Base-by-base conservation (phyloP, 1,140 invertebrate species). In the Carcinoscorpius rotundicauda region DNA sequence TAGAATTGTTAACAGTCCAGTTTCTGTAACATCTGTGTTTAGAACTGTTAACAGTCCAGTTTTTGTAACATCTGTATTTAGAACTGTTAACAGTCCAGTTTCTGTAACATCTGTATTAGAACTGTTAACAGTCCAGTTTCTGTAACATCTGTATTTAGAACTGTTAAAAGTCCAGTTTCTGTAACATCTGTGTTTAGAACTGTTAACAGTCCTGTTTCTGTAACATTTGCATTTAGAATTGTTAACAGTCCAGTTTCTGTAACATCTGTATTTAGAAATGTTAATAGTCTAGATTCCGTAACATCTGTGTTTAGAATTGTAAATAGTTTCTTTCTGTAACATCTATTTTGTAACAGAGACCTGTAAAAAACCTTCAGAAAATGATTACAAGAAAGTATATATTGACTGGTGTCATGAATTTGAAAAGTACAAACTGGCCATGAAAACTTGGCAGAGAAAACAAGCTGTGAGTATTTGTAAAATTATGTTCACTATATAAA, bases 391-490 rank as follows among this genome's bases (percentile, higher is more conserved):
- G 76, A 93, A 93, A 80, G 90, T 95, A 61, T 95, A 96, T 76
- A 91, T 91, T 52, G 91, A 95, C 76, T 96, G 93, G 93, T 95
- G 92, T 78, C 89, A 94, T 75, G 91, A 95, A 76, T 95, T 96
- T 77, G 91, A 95, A 77, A 95, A 93, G 76, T 96, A 95, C 76
- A 95, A 96, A 80, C 86, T 86, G 56, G 90, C 91, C 8, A 93
- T 94, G 90, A 93, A 94, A 75, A 87, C 85, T 52, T 95, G 93
- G 93, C 91, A 95, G 78, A 83, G 86, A 73, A 93, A 91, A 76
- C 90, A 95, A 85, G 87, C 88, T 77, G 92, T 94, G 82, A 86
- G 84, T n/a, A n/a, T n/a, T n/a, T n/a, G 29, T 29, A 29, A 29
- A 29, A 0, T 29, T 29, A n/a, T 29, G 29, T 29, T 6, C n/a